Evolutionary conservation across 2,797 vertebrate species (phyloP), one percentile per base, ranked within the genome.

Genomic region (Brachyalestes nurse): DNA sequence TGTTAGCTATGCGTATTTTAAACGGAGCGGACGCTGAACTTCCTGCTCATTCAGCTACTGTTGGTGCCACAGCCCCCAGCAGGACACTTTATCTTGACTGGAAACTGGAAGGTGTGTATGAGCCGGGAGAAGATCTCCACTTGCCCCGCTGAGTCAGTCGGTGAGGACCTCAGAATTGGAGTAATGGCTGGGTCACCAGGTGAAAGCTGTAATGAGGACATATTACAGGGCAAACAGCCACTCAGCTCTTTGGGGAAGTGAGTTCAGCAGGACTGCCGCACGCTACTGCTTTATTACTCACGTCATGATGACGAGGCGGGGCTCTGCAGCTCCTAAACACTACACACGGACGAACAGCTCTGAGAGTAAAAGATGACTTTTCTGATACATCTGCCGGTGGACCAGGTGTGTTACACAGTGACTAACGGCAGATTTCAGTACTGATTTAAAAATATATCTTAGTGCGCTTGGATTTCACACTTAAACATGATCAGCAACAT

Each of bases 151-250:
- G 58, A 61, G 58, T 10, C 58, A 61, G 58, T 23, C 25, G 42
- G 17, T n/a, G 42, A 47, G 66, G 40, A 45, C n/a, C 40, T 3
- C n/a, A 23, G 23, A 69, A 23, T 23, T 47, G 40, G 38, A 47
- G 42, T 21, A 47, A 69, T 47, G 66, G 66, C 66, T 21, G 66
- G 40, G 28, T 47, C 66, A 69, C 65, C 12, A 23, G 40, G 66
- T 14, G 42, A 69, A 69, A 25, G 45, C 67, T 14, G 13, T 70
- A 51, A 70, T 28, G 67, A 70, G 47, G 23, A 70, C 23, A 14
- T 70, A 70, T 51, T 25, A 70, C 67, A 28, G 66, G 40, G 66
- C 45, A 70, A 70, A 70, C 17, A 51, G 47, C 45, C 21, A 51
- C 67, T 70, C 67, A 51, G 67, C 45, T 51, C 17, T 51, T 28